phyloP scores from a whole-genome alignment of 92 coral and sea anemone genomes.

The Parazoanthus swiftii region DNA sequence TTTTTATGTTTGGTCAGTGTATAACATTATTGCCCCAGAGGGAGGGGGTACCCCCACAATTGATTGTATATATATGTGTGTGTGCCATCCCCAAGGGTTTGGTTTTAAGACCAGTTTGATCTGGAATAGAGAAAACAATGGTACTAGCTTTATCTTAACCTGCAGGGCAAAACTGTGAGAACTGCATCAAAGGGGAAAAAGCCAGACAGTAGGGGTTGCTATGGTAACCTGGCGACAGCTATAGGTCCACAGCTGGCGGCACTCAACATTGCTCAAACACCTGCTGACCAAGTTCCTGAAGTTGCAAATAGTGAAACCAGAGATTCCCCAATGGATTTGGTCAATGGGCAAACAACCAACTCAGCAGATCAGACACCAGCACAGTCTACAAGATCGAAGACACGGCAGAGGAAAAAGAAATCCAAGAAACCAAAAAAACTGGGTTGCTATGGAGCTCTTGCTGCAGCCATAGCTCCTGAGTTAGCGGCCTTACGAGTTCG shows the following conservation, averaged over 20 bases:
- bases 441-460: constrained; percentile 49
- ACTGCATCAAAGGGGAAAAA: constrained; percentile 3
- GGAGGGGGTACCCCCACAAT: too few relatives aligned
- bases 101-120: too few relatives aligned
- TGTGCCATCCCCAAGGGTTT: too few relatives aligned
- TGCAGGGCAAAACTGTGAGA: not conserved
- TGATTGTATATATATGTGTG: too few relatives aligned
- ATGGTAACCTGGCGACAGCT: not conserved
- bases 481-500: constrained; percentile 37
- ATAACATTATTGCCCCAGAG: too few relatives aligned
- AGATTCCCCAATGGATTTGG: not conserved
- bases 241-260: not conserved
- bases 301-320: not conserved
- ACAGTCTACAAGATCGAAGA: not conserved
- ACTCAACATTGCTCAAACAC: not conserved
- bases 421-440: constrained; percentile 20
- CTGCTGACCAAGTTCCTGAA: not conserved
- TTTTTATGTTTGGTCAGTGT: too few relatives aligned
- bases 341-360: not conserved
- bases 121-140: too few relatives aligned
- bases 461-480: constrained; percentile 53
- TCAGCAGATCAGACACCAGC: not conserved
- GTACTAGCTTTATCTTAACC: not conserved
- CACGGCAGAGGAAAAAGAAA: constrained; percentile 7
- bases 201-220: constrained; percentile 1